Evolutionary conservation across 2,113 vertebrate genomes (phyloP), one percentile per base, ranked within the genome.

Genomic region (Catharus bicknelli): DNA sequence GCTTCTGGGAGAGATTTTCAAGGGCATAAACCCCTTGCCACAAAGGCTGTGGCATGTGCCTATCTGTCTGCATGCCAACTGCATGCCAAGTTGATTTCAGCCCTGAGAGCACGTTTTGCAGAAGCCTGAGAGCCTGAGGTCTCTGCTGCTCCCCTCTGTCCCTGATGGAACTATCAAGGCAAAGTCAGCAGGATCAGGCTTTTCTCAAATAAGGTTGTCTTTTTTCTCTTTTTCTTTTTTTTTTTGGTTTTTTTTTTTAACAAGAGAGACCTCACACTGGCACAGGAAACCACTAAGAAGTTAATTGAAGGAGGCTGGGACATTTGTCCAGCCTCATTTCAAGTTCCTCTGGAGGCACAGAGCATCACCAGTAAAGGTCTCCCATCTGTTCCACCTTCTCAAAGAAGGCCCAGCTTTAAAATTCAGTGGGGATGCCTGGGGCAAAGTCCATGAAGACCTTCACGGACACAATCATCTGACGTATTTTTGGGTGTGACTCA

Each of bases 401-500:
- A 51, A 77, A 80, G 53, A 73, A 45, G 32, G 13, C 26, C 34
- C 51, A 77, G 51, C 72, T 88, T 64, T 54, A 32, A 66, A 73
- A 67, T 53, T 88, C 68, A 51, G 27, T 25, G 73, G 80, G 38
- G 51, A 66, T 0, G 0, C 80, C 43, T 40, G 25, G 34, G 72
- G 55, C 63, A 42, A 62, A 40, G 51, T 26, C 86, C 42, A 42
- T 4, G 18, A 62, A 83, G 86, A 67, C 76, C 72, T 93, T 88
- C 83, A 43, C 0, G 1, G 67, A 62, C 53, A 76, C 55, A 62
- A 32, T 29, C 45, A 69, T 90, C 88, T 93, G 91, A 94, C 5
- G 11, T 79, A 54, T 59, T 73, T 75, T 29, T 80, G 86, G 72
- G 47, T 58, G 88, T 94, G 93, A 96, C 79, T 96, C 94, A 95